phyloP scores from a whole-genome alignment of 2,888 invertebrate species.

The Stramonita haemastoma region DNA sequence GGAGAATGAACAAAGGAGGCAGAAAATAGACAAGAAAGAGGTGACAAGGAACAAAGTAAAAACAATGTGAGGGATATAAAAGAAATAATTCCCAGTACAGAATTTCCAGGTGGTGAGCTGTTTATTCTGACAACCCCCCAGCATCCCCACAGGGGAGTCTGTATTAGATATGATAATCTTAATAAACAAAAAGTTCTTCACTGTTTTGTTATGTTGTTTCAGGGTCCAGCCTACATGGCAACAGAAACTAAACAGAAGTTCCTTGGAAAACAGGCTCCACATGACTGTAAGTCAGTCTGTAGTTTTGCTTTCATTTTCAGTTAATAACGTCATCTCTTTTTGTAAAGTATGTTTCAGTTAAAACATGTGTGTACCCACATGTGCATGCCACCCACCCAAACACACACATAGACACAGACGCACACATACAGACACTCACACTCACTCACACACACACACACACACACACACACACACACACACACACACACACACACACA shows the following conservation, averaged over 20 bases:
- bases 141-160: no score
- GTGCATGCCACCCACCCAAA: background rate
- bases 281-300: constrained; percentile 50
- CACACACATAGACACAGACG: background rate
- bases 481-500: no score
- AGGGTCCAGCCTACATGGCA: constrained; percentile 74
- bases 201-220: background rate
- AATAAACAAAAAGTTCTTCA: no score
- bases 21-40: no score
- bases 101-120: no score
- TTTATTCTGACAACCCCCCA: no score
- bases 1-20: no score
- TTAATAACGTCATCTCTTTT: background rate
- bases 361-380: background rate
- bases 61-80: no score
- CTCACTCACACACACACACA: background rate
- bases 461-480: background rate
- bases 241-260: constrained; percentile 73
- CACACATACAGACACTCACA: background rate
- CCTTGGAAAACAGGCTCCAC: constrained; percentile 63
- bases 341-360: background rate
- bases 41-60: no score
- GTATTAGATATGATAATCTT: background rate
- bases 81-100: no score
- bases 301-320: background rate